phyloP scores from a whole-genome alignment of 2,888 invertebrate species.

The Drosophila austrosaltans region DNA sequence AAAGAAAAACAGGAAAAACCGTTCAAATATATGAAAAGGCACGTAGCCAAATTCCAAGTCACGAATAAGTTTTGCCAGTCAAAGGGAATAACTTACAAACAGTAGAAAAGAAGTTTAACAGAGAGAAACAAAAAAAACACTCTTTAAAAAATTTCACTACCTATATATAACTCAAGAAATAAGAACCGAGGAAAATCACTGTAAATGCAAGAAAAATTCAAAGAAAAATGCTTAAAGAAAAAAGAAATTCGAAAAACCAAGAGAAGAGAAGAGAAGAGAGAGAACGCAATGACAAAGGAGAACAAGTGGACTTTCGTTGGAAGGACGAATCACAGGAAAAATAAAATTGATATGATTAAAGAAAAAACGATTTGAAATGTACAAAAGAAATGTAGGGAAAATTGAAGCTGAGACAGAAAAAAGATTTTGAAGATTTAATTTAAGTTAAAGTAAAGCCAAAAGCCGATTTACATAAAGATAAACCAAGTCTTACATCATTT shows the following conservation, averaged over 20 bases:
- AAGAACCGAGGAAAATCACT: neutral
- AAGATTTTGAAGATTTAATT: too few species aligned
- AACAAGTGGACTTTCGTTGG: neutral
- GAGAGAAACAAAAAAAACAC: neutral
- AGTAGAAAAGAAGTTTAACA: slow-evolving; percentile 3
- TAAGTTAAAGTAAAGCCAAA: too few species aligned
- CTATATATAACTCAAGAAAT: neutral
- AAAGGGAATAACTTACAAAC: slow-evolving; percentile 10
- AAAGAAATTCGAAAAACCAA: neutral
- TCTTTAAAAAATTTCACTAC: neutral
- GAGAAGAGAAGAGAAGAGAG: neutral
- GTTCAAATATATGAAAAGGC: slow-evolving; percentile 67
- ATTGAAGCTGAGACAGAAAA: too few species aligned
- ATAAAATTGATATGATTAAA: too few species aligned
- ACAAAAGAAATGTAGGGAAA: too few species aligned
- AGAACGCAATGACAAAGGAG: neutral
- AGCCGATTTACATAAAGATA: too few species aligned
- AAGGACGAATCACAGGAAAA: neutral
- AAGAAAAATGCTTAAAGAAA: neutral
- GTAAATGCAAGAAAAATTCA: neutral
- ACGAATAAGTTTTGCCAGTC: slow-evolving; percentile 18
- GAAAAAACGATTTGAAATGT: too few species aligned
- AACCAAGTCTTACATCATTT: too few species aligned
- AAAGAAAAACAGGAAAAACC: slow-evolving; percentile 73
- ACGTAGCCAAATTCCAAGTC: slow-evolving; percentile 48